These are phyloP conservation scores for Knipowitschia caucasica DNA, from an alignment of 2,797 vertebrate species.

Conservation along the genomic window DNA sequence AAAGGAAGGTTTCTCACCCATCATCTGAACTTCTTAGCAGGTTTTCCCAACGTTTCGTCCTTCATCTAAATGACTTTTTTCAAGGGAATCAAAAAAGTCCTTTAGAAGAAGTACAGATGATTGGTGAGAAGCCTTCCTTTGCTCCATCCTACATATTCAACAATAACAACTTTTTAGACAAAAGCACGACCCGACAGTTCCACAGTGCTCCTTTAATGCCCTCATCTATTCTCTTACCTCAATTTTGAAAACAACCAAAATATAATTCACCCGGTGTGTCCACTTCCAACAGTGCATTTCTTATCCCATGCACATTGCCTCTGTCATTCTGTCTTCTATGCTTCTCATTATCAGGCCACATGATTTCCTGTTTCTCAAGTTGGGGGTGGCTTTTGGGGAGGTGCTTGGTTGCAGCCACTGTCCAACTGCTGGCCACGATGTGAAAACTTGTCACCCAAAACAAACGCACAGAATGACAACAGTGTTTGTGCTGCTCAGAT, in stretches of 20 bases:
- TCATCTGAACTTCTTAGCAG: no score
- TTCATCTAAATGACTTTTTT: no score
- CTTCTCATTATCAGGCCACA: slow-evolving; percentile 43
- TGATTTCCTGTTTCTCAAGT: slow-evolving; percentile 52
- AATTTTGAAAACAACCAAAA: background rate
- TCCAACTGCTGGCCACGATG: slow-evolving; percentile 21
- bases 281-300: slow-evolving; percentile 30
- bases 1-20: no score
- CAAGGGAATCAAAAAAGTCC: no score
- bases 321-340: slow-evolving; percentile 20
- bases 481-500: background rate
- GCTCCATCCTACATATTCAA: no score
- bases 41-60: no score
- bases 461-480: slow-evolving; percentile 5
- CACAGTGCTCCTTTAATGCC: background rate
- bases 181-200: background rate
- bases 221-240: background rate
- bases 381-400: slow-evolving; percentile 36
- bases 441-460: slow-evolving; percentile 27
- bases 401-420: slow-evolving; percentile 28
- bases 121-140: no score
- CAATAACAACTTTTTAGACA: no score
- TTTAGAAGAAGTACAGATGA: no score
- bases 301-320: slow-evolving; percentile 35
- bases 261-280: slow-evolving; percentile 50